Evolutionary conservation across 2,113 vertebrate species (phyloP).

Genomic region (Ahaetulla prasina): DNA sequence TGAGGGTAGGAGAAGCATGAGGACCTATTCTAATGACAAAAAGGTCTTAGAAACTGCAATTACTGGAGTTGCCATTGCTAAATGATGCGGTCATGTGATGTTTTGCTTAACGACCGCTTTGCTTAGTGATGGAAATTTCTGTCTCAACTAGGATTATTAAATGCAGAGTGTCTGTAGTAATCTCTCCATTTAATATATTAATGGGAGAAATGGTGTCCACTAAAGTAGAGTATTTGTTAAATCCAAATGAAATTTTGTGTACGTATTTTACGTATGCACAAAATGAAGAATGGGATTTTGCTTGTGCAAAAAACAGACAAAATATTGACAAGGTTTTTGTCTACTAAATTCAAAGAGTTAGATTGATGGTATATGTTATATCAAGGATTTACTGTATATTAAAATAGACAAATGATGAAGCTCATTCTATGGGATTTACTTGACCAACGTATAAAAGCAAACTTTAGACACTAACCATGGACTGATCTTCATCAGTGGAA

Average conservation of each 20-base stretch:
- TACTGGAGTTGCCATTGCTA: background rate
- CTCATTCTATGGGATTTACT: background rate
- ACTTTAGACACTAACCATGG: constrained; percentile 73
- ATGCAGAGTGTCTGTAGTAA: background rate
- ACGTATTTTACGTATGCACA: background rate
- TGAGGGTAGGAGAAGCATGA: background rate
- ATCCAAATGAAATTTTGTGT: background rate
- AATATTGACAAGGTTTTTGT: background rate
- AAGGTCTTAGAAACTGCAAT: background rate
- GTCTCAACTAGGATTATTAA: background rate
- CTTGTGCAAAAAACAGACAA: background rate
- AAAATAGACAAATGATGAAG: background rate
- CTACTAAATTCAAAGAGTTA: background rate
- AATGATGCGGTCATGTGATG: background rate
- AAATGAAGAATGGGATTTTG: background rate
- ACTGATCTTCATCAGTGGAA: constrained; percentile 89
- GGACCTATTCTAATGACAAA: background rate
- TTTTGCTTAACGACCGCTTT: background rate
- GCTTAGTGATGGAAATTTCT: background rate
- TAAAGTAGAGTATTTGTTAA: background rate
- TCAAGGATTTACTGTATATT: background rate
- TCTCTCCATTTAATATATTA: background rate
- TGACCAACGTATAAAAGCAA: background rate
- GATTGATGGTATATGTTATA: background rate
- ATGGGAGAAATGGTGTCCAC: background rate